Base-by-base conservation (phyloP, 2,888 invertebrate species). In the Megamerina dolium region DNA sequence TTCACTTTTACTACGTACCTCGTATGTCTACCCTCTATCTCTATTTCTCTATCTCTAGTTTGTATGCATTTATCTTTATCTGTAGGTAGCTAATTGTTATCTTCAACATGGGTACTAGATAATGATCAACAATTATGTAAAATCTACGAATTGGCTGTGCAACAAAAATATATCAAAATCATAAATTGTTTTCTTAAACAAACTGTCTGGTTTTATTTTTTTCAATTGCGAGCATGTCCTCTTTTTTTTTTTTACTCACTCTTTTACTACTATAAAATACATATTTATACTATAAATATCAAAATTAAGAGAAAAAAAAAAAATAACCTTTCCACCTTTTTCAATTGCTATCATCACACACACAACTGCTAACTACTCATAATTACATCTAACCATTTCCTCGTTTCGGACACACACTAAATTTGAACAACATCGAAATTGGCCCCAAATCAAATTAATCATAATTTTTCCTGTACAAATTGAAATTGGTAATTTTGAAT, bases 141-240 rank as follows among this genome's bases (percentile, higher is more conserved):
- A n/a, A n/a, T n/a, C n/a, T n/a, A n/a, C n/a, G n/a, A n/a, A n/a
- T n/a, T n/a, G n/a, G n/a, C n/a, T n/a, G n/a, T n/a, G n/a, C n/a
- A n/a, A n/a, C n/a, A n/a, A n/a, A n/a, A n/a, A n/a, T n/a, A n/a
- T n/a, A n/a, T n/a, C n/a, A n/a, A n/a, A n/a, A n/a, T n/a, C n/a
- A n/a, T n/a, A n/a, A n/a, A 20, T n/a, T 20, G 12, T 35, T 42
- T 41, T 41, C 43, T 45, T 37, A 38, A 37, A 34, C 30, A 31
- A 40, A 56, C 59, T 70, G 70, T 70, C 70, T 65, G 69, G 70
- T 70, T 71, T 71, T 70, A 69, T 70, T 64, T 58, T 64, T 60
- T 57, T 56, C 53, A 54, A 55, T 58, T 59, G 55, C 70, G 70
- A 70, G 70, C 70, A 70, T 70, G 70, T 56, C 57, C 57, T 53